These are phyloP conservation scores for Orcinus orca DNA, from an alignment of 2,113 vertebrate genomes.

Conservation along the genomic window DNA sequence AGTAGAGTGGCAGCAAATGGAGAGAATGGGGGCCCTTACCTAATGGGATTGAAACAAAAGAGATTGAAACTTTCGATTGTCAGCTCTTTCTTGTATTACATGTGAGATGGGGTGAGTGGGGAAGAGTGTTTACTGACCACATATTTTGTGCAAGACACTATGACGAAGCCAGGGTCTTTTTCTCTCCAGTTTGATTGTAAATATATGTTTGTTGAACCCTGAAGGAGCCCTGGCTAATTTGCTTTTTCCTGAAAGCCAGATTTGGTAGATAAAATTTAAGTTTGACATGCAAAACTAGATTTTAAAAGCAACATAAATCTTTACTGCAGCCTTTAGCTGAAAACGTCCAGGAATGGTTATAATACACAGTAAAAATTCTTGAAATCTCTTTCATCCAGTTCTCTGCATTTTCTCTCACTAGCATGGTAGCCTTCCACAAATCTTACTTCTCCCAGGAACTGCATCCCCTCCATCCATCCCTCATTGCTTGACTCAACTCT, in stretches of 20 bases:
- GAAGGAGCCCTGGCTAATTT: background rate
- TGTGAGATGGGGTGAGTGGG: background rate
- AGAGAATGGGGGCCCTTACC: background rate
- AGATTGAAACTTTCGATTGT: background rate
- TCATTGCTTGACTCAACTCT: background rate
- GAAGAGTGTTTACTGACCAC: background rate
- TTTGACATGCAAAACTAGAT: background rate
- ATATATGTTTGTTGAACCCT: background rate
- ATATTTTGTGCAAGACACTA: background rate
- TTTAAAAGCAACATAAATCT: background rate
- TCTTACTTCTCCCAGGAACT: background rate
- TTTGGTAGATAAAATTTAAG: background rate
- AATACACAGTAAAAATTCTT: background rate
- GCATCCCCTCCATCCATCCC: fast-evolving
- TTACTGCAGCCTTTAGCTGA: background rate
- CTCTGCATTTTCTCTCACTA: background rate
- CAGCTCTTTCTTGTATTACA: background rate
- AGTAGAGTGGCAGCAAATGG: background rate
- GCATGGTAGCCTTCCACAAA: background rate
- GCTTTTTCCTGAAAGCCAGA: background rate
- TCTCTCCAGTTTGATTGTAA: background rate
- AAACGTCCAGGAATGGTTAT: background rate
- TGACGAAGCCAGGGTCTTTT: background rate
- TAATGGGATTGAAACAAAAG: background rate
- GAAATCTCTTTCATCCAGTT: background rate